Evolutionary conservation across 2,888 invertebrate genomes (phyloP).

Genomic region (Anthophora plumipes): DNA sequence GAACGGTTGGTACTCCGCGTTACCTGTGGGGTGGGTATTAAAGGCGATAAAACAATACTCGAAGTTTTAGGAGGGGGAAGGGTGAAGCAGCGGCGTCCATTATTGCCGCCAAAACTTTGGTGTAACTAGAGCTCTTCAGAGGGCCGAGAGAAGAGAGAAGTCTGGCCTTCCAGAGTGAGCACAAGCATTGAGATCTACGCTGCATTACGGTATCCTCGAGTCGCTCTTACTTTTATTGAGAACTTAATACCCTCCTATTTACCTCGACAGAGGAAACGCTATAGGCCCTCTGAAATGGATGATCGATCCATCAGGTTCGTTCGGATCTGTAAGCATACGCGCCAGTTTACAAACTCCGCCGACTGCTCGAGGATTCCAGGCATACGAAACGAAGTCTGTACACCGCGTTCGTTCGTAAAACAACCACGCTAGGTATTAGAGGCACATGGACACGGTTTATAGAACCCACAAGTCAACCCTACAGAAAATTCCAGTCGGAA

Average conservation of each 20-base stretch:
- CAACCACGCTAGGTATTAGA: no score
- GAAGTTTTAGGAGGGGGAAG: slow-evolving; percentile 64
- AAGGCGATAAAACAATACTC: slow-evolving; percentile 73
- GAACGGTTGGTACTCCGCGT: slow-evolving; percentile 35
- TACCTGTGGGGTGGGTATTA: slow-evolving; percentile 57
- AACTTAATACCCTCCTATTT: slow-evolving; percentile 68
- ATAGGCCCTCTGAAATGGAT: slow-evolving; percentile 33
- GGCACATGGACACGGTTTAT: no score
- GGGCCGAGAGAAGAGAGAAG: slow-evolving; percentile 5
- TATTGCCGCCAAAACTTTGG: slow-evolving; percentile 71
- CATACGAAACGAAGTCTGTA: slow-evolving; percentile 33
- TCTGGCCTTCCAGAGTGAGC: slow-evolving; percentile 49
- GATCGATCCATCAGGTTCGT: slow-evolving; percentile 60
- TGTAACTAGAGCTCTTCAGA: slow-evolving; percentile 53
- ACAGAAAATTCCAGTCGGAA: no score
- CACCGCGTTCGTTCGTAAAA: not conserved
- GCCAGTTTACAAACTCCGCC: slow-evolving; percentile 50
- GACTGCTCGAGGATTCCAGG: slow-evolving; percentile 34
- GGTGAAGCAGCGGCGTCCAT: slow-evolving; percentile 67
- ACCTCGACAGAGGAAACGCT: slow-evolving; percentile 29
- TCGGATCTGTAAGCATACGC: slow-evolving; percentile 56
- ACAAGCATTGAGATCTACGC: slow-evolving; percentile 38
- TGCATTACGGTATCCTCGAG: slow-evolving; percentile 59
- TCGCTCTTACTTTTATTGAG: slow-evolving; percentile 68
- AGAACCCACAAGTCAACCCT: no score